Evolutionary conservation across 1,140 invertebrate genomes (phyloP), one percentile per base, ranked within the genome.

Genomic region (Danaus melanippus): DNA sequence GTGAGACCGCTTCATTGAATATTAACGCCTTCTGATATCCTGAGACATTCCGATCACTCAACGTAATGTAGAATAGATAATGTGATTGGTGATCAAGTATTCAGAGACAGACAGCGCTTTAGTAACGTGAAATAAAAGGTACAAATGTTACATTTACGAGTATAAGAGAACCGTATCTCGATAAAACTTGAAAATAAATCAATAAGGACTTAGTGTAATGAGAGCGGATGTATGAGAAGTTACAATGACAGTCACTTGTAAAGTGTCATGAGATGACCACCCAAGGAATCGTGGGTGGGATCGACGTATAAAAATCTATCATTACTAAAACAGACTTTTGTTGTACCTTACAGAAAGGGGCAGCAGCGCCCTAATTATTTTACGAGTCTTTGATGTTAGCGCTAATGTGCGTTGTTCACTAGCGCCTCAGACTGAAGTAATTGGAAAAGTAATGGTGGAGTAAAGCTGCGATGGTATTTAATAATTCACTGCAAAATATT

Each of bases 81-180:
- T 58, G 56, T 42, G 50, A 58, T 58, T 58, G 45, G 40, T 53
- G 40, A 52, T 58, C 42, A 58, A 58, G 42, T 58, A 58, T 58
- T 52, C 51, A 53, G 40, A 32, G 21, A 32, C 21, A 32, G 21
- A 32, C 6, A 32, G 21, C 21, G 21, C 21, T 32, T 32, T 32
- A 32, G 6, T 32, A 32, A 32, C 21, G 21, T 7, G 5, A 32
- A 32, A 8, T 32, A 32, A 32, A 32, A 3, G 21, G 21, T 7
- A 32, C 21, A 32, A 32, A 32, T 7, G 21, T 32, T 32, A 32
- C 21, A 32, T 32, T 32, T 32, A n/a, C n/a, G n/a, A n/a, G n/a
- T n/a, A 32, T 32, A 32, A 32, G 21, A 32, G 21, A 32, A 32
- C 6, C 2, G 21, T 32, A 8, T 32, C 21, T 32, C 7, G 0